A percentile compares a stretch with the other conserved stretches of the same genome.
Evolutionary conservation across 2,113 vertebrate species (phyloP).

Genomic region (Gymnarchus niloticus): DNA sequence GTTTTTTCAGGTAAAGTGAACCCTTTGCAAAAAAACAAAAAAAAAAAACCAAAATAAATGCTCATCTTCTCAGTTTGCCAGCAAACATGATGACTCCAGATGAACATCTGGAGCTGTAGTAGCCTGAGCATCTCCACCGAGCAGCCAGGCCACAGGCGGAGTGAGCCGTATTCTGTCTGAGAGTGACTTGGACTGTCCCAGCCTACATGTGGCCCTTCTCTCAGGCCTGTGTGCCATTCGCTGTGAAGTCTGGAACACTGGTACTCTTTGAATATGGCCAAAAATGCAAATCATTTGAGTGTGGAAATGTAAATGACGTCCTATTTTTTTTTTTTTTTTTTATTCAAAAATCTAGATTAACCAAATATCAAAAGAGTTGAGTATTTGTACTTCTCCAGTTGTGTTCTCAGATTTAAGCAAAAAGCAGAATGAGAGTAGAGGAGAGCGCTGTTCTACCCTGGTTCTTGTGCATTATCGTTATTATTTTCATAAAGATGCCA

Average conservation of each 20-base stretch:
- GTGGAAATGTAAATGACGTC: not conserved
- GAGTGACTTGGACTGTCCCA: not conserved
- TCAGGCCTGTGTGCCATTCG: not conserved
- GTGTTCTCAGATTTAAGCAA: not conserved
- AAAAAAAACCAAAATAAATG: no score
- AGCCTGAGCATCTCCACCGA: not conserved
- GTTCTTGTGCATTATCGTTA: not conserved
- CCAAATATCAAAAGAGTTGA: not conserved
- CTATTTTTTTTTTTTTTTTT: not conserved
- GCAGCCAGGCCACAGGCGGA: not conserved
- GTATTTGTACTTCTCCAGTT: not conserved
- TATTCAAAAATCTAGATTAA: constrained; percentile 1
- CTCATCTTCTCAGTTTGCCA: not conserved
- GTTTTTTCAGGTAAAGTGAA: constrained; percentile 83
- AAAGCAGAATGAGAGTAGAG: no score
- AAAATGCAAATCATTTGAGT: not conserved
- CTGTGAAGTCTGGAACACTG: not conserved
- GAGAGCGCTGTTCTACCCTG: no score
- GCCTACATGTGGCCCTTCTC: not conserved
- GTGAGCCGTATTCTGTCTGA: not conserved
- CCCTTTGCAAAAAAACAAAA: not conserved
- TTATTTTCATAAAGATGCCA: not conserved
- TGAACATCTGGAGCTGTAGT: not conserved
- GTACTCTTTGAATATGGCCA: not conserved
- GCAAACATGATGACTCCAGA: not conserved